phyloP scores from a whole-genome alignment of 2,888 invertebrate species.

The Sturmia bella region DNA sequence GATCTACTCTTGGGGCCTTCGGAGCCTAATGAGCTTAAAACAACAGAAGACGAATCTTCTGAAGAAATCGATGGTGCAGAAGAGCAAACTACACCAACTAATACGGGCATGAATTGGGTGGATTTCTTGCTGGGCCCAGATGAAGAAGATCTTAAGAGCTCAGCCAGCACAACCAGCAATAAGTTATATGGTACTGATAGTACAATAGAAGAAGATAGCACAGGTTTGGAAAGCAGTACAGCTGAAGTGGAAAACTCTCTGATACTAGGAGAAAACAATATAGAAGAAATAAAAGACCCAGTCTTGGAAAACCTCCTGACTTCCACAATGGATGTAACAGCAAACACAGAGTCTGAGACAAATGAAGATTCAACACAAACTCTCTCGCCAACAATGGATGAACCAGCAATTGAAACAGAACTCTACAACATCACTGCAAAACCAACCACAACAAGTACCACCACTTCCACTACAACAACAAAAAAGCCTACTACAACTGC shows the following conservation, averaged over 20 bases:
- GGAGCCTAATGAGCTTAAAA: conserved; percentile 62
- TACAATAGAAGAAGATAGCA: conserved; percentile 51
- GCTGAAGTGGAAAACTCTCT: conserved; percentile 72
- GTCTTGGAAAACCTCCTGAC: conserved; percentile 63
- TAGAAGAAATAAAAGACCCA: conserved; percentile 75
- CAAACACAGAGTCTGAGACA: conserved; percentile 9
- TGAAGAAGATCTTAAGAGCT: conserved; percentile 72
- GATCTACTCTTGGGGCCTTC: conserved; percentile 77
- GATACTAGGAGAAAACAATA: conserved; percentile 72
- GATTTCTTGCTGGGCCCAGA: conserved; percentile 77
- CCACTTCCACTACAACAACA: background rate
- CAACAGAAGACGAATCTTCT: conserved; percentile 25
- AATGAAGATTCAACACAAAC: conserved; percentile 57
- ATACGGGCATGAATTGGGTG: conserved; percentile 75
- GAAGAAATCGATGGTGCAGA: conserved; percentile 60
- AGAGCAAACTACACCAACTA: conserved; percentile 67
- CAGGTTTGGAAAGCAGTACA: conserved; percentile 70
- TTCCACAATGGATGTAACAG: conserved; percentile 45
- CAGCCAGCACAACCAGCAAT: conserved; percentile 20
- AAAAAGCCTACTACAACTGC: conserved; percentile 10
- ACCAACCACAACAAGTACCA: background rate
- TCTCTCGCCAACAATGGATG: conserved; percentile 25
- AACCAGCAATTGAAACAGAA: conserved; percentile 21
- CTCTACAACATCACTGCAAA: conserved; percentile 31
- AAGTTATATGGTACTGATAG: conserved; percentile 47